Conservation (phyloP, 2,888 invertebrate genomes). For the Phyllotreta striolata region DNA sequence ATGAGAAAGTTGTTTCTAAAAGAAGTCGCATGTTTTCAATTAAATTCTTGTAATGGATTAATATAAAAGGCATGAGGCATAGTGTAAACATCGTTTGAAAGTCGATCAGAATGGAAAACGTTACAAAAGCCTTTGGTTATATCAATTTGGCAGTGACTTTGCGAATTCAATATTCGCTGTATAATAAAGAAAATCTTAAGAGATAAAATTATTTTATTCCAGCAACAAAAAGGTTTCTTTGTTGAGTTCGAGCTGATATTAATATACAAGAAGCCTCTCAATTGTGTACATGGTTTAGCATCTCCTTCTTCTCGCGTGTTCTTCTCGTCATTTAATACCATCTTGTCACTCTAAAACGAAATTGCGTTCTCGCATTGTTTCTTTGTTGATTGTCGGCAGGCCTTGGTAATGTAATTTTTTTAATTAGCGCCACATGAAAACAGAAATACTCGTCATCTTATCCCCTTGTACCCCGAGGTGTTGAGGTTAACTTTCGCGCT, state of each 20-base stretch:
- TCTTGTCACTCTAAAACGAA: constrained; percentile 44
- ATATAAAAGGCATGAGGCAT: too few species aligned
- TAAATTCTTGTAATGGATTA: too few species aligned
- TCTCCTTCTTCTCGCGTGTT: constrained; percentile 4
- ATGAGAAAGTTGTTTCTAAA: too few species aligned
- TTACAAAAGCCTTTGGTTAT: constrained; percentile 2
- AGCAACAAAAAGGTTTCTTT: constrained; percentile 8
- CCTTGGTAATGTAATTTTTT: not conserved
- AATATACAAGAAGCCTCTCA: constrained; percentile 6
- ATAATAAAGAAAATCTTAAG: not conserved
- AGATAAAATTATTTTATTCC: constrained; percentile 11
- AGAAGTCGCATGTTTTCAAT: too few species aligned
- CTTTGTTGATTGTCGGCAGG: constrained; percentile 40
- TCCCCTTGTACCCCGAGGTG: too few species aligned
- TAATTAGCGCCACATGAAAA: too few species aligned
- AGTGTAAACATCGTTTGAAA: too few species aligned
- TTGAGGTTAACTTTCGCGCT: too few species aligned
- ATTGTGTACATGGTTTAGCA: constrained; percentile 15
- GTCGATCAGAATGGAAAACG: not conserved
- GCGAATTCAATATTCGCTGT: constrained; percentile 6
- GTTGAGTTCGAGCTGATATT: constrained; percentile 10
- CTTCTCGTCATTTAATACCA: constrained; percentile 40
- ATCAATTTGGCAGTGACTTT: not conserved
- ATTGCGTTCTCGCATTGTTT: constrained; percentile 43
- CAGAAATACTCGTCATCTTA: too few species aligned